Evolutionary conservation across 2,888 invertebrate species (phyloP).

Genomic region (Adela reaumurella): DNA sequence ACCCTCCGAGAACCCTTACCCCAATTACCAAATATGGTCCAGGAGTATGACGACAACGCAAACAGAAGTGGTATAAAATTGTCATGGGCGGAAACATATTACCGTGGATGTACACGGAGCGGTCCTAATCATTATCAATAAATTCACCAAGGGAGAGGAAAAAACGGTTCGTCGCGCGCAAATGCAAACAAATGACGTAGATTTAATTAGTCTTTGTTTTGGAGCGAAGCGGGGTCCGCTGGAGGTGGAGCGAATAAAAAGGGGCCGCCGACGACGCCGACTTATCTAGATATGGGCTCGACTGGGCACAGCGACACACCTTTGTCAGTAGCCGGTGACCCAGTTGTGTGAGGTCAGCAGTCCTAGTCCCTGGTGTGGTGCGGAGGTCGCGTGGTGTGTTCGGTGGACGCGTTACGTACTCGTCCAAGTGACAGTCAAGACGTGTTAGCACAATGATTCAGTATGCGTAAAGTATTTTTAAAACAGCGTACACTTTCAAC

Average conservation of each 20-base stretch:
- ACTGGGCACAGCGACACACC: slow-evolving; percentile 29
- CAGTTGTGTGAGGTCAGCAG: slow-evolving; percentile 30
- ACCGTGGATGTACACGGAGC: slow-evolving; percentile 37
- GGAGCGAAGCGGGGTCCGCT: no score
- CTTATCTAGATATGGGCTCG: slow-evolving; percentile 29
- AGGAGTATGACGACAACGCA: slow-evolving; percentile 50
- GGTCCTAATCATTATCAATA: slow-evolving; percentile 46
- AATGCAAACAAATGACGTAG: slow-evolving; percentile 42
- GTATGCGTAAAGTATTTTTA: no score
- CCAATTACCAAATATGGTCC: no score
- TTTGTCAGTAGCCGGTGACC: slow-evolving; percentile 51
- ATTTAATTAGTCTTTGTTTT: slow-evolving; percentile 47
- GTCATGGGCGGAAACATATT: slow-evolving; percentile 51
- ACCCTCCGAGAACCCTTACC: no score
- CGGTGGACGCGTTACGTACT: neutral
- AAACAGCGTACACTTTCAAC: no score
- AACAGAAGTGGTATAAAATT: slow-evolving; percentile 50
- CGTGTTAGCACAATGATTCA: no score
- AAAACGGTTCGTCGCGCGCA: slow-evolving; percentile 26
- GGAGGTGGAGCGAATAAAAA: no score
- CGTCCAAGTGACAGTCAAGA: no score
- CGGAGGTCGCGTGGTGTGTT: neutral
- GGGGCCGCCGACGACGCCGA: slow-evolving; percentile 23
- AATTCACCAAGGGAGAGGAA: slow-evolving; percentile 25
- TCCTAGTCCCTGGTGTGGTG: neutral